Evolutionary conservation across 2,113 vertebrate genomes (phyloP), one percentile per base, ranked within the genome.

Genomic region (Lamprologus sp.): DNA sequence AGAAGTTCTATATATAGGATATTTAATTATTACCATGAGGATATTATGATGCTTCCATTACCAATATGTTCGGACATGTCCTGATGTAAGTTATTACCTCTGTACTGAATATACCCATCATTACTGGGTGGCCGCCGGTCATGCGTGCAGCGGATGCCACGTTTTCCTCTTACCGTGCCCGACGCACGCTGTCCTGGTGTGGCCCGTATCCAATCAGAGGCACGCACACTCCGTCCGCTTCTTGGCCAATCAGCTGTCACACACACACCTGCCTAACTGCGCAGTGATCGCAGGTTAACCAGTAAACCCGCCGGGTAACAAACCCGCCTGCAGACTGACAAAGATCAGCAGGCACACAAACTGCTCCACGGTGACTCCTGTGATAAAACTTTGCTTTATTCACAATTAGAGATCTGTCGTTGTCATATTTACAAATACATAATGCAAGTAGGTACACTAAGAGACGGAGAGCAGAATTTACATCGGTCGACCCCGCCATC

Each of bases 111-210:
- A 63, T 4, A 33, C 7, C n/a, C 37, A 23, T 73, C 68, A 26
- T 4, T 23, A 70, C n/a, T 70, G 45, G 45, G 45, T 15, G 45
- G 68, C 40, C 21, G 12, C 40, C 12, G 3, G 31, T 2, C 49
- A 93, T 96, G 95, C 92, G 97, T 97, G 96, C 42, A 96, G 84
- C 14, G 97, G 95, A 88, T 98, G 97, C 97, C 97, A 97, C 28
- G 96, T 88, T 86, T 97, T 97, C 60, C 97, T 96, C 14, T 96
- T 97, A 2, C 98, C 23, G 42, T 75, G 97, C 9, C 89, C 83
- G 3, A 84, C 87, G 79, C 96, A 95, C 2, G 85, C 7, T 9
- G 94, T 93, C 68, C 94, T 93, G 85, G 85, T 97, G 97, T 1
- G 97, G 95, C 85, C 97, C 97, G 82, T 93, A 97, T 19, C 98